Evolutionary conservation across 2,113 vertebrate species (phyloP).

Genomic region (Chinchilla lanigera): DNA sequence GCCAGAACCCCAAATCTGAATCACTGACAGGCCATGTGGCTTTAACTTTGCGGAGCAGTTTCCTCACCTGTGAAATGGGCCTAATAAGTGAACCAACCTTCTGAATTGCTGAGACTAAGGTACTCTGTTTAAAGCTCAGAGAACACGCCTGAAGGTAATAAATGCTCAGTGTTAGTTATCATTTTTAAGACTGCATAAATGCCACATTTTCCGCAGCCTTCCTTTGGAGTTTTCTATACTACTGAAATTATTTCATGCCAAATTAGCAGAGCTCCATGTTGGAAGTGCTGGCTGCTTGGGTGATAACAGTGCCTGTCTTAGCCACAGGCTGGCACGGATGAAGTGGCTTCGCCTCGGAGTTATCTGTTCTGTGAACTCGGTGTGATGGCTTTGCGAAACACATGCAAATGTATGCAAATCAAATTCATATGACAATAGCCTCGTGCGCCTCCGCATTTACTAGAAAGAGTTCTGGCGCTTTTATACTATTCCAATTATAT

Average conservation of each 20-base stretch:
- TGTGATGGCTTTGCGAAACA: neutral
- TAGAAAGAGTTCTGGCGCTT: conserved; percentile 54
- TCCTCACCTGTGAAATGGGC: neutral
- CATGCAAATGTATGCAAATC: conserved; percentile 71
- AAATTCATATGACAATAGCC: conserved; percentile 53
- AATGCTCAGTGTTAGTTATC: neutral
- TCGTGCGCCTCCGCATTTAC: conserved; percentile 5
- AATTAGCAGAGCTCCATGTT: neutral
- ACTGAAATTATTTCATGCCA: neutral
- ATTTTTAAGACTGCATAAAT: neutral
- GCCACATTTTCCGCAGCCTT: neutral
- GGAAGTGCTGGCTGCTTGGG: neutral
- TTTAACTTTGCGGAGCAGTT: neutral
- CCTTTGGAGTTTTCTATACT: neutral
- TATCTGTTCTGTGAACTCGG: neutral
- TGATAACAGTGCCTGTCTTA: neutral
- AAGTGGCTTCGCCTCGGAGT: neutral
- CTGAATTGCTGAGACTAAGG: neutral
- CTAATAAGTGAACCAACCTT: neutral
- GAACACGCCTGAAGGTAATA: neutral
- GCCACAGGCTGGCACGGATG: neutral
- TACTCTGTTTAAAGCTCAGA: neutral
- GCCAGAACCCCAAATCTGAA: neutral
- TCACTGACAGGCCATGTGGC: neutral
- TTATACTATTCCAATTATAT: neutral